Evolutionary conservation across 2,113 vertebrate species (phyloP), one percentile per base, ranked within the genome.

Genomic region (Acrocephalus arundinaceus): DNA sequence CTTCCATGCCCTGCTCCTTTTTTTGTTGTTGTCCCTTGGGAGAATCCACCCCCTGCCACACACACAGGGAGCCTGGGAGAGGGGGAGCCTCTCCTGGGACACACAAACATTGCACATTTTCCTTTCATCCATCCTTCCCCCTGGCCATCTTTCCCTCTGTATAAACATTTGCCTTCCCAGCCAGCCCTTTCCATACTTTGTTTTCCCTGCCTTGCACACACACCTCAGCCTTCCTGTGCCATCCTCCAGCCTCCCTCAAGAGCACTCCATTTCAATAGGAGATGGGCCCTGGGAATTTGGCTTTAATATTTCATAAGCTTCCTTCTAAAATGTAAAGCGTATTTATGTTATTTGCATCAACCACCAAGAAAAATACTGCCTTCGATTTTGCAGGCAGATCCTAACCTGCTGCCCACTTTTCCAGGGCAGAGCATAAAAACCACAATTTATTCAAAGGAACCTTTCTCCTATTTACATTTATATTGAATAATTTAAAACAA

Each of bases 401-500:
- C 96, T 81, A 94, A 95, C 96, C 76, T 67, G 85, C 87, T 97
- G 79, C 94, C 96, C 72, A 6, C 85, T 91, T 97, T 97, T 94
- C 51, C 88, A 82, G 90, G 89, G 85, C 21, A 68, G 85, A 94
- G 93, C 96, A 97, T 96, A 97, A 96, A 97, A 96, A 87, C 87
- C 95, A 95, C 93, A 95, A 93, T 98, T 97, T 98, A 98, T 98
- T 97, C 97, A 85, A 95, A 97, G 92, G 88, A 95, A 96, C 67
- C 93, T 95, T 95, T 95, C 85, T 91, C 93, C 84, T 97, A 98
- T 98, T 98, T 98, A 97, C 97, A 98, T 98, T 98, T 98, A 98
- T 98, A 98, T 98, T 98, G 97, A 98, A 98, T 98, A 98, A 98
- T 98, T 98, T 98, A 98, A 97, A 98, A 90, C 95, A 96, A 94